A percentile compares a stretch with the other conserved stretches of the same genome.
Evolutionary conservation across 2,888 invertebrate species (phyloP).

Genomic region (Deilephila elpenor): DNA sequence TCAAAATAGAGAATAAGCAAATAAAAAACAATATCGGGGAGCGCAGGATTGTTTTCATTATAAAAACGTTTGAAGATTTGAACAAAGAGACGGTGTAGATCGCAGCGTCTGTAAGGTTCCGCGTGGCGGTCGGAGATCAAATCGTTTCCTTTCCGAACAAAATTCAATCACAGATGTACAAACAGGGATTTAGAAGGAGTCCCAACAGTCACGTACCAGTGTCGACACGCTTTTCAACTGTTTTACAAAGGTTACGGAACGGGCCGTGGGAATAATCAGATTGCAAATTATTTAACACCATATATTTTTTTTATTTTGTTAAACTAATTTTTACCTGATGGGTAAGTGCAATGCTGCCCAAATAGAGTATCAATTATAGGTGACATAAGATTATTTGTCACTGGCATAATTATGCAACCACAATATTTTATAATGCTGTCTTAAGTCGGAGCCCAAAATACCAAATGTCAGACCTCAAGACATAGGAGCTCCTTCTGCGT

Average conservation of each 20-base stretch:
- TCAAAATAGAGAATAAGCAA: not conserved
- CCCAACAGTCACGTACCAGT: conserved; percentile 21
- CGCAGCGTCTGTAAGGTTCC: not conserved
- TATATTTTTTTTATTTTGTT: too few species aligned
- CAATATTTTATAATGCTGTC: too few species aligned
- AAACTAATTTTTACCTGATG: too few species aligned
- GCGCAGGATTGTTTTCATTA: conserved; percentile 11
- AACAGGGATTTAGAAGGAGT: conserved; percentile 24
- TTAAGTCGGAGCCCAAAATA: too few species aligned
- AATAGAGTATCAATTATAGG: too few species aligned
- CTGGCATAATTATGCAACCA: too few species aligned
- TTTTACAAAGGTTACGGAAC: not conserved
- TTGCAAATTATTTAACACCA: too few species aligned
- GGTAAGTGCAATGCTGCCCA: too few species aligned
- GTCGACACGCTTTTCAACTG: conserved; percentile 1
- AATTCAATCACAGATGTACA: conserved; percentile 20
- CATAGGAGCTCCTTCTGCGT: too few species aligned
- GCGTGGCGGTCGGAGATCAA: conserved; percentile 21
- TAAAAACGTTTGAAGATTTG: conserved; percentile 11
- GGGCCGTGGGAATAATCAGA: not conserved
- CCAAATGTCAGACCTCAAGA: too few species aligned
- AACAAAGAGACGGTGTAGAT: conserved; percentile 13
- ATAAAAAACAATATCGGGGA: not conserved
- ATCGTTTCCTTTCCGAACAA: conserved; percentile 11
- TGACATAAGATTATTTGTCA: not conserved